Conservation (phyloP, 2,113 vertebrate genomes). For the Leucopternis melanops region DNA sequence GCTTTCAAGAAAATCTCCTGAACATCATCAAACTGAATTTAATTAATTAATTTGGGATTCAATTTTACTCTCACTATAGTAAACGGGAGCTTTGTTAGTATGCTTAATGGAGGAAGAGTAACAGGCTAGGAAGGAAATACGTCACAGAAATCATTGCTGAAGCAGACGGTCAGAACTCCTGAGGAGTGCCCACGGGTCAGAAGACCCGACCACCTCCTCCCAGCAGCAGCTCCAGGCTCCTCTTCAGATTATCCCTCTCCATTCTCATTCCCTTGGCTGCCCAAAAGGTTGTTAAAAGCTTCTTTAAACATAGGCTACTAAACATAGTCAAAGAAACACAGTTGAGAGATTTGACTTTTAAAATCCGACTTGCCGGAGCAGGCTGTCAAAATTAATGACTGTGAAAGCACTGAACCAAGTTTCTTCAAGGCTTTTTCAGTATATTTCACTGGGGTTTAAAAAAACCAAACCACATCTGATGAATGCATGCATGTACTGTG, state of each 20-base stretch:
- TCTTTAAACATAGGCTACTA: neutral
- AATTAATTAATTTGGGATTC: neutral
- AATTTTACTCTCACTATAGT: neutral
- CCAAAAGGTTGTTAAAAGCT: neutral
- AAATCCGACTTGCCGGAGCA: neutral
- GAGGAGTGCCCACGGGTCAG: neutral
- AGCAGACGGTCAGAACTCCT: neutral
- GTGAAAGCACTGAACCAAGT: neutral
- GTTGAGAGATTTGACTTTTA: neutral
- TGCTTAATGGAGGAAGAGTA: neutral
- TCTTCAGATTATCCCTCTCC: neutral
- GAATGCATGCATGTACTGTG: neutral
- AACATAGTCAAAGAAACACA: neutral
- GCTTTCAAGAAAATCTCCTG: neutral
- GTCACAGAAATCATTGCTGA: neutral
- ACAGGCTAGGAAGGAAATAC: neutral
- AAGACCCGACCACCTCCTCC: neutral
- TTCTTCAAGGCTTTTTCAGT: neutral
- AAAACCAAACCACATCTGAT: neutral
- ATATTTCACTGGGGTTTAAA: neutral
- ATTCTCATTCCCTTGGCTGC: neutral
- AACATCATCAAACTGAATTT: neutral
- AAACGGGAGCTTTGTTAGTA: neutral
- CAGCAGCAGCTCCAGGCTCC: neutral
- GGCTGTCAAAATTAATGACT: neutral